Evolutionary conservation across 1,140 invertebrate genomes (phyloP), one percentile per base, ranked within the genome.

Genomic region (Plectrocnemia conspersa): DNA sequence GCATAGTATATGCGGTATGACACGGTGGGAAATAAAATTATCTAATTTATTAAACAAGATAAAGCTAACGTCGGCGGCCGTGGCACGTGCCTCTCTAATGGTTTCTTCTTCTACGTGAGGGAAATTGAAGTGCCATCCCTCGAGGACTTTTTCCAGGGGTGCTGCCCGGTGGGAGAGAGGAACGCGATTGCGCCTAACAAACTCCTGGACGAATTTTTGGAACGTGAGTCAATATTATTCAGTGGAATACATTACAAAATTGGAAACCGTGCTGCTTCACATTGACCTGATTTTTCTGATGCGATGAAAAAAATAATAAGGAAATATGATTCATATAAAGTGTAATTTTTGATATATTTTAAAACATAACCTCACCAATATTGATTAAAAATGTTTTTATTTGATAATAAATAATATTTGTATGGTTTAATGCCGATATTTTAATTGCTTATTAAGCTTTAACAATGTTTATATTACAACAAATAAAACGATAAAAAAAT

Each of bases 61-160:
- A 36, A 50, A 50, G 48, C 23, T 50, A 50, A 50, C 35, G 48
- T 15, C 7, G 5, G 33, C 32, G 48, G 48, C 15, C 35, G 48
- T 50, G 19, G 23, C 48, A 50, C 48, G 48, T 50, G 23, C 48
- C 33, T 11, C 35, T 19, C 33, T 50, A 50, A 50, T 50, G 48
- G 33, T 50, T 41, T 50, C 45, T 48, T 48, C 48, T 50, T 50
- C 33, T 50, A 50, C 48, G 48, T 50, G 48, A 50, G 48, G 35
- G 48, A 50, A 50, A 50, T 50, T 50, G 48, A 50, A 50, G 33
- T 38, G 48, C 36, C 15, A 13, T 2, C 13, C 42, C 24, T 21
- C 13, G 19, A 38, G 48, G 48, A 38, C 46, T 36, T 49, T 35
- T 13, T 6, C 15, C n/a, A n/a, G n/a, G n/a, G n/a, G n/a, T n/a